These are phyloP conservation scores for Tuta absoluta DNA, from an alignment of 2,888 invertebrate genomes.

Conservation along the genomic window DNA sequence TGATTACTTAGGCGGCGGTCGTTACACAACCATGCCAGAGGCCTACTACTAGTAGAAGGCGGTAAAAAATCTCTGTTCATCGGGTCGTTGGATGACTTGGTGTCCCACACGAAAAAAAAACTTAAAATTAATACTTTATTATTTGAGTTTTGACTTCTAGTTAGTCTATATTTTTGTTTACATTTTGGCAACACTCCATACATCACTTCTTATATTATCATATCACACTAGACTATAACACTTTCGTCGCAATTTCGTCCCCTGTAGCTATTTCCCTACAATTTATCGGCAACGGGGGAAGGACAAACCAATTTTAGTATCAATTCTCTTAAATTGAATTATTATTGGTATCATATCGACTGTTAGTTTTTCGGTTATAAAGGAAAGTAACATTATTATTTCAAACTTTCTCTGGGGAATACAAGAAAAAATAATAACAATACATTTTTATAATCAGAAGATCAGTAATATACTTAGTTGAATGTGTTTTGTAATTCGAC, in stretches of 20 bases:
- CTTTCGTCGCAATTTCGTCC: conserved; percentile 54
- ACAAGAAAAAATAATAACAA: conserved; percentile 47
- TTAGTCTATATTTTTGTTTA: background rate
- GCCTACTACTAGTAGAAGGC: too few relatives aligned
- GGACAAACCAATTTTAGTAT: conserved; percentile 53
- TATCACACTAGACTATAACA: conserved; percentile 56
- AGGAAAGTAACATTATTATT: background rate
- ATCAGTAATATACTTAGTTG: too few relatives aligned
- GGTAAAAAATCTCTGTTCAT: too few relatives aligned
- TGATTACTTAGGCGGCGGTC: too few relatives aligned
- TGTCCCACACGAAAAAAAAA: too few relatives aligned
- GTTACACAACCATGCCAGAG: too few relatives aligned
- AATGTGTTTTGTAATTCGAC: too few relatives aligned
- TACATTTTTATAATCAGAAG: too few relatives aligned
- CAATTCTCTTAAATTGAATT: conserved; percentile 50
- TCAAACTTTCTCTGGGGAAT: background rate
- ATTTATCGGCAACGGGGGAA: conserved; percentile 55
- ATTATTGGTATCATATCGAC: conserved; percentile 41
- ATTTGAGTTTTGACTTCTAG: too few relatives aligned
- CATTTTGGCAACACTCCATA: background rate
- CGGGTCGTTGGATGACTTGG: too few relatives aligned
- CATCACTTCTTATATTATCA: conserved; percentile 54
- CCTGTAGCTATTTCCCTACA: conserved; percentile 48
- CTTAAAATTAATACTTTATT: too few relatives aligned
- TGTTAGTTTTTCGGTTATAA: conserved; percentile 7